Conservation (phyloP, 2,113 vertebrate genomes). For the Dinomys branickii region DNA sequence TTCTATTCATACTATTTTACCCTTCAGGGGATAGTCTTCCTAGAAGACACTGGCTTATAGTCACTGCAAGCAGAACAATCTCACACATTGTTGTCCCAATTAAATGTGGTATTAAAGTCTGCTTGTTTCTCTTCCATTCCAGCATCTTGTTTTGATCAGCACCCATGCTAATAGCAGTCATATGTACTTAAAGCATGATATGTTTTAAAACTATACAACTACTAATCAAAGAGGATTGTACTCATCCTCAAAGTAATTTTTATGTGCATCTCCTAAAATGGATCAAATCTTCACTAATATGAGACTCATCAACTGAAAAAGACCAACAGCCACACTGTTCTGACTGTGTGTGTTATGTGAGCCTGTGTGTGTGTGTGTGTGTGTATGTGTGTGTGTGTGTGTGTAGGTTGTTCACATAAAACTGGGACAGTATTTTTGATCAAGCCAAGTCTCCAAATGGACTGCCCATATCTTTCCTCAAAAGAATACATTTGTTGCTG, state of each 20-base stretch:
- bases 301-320: not conserved
- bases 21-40: not conserved
- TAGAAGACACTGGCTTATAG: not conserved
- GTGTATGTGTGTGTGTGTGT: not conserved
- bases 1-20: not conserved
- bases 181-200: not conserved
- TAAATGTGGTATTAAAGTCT: not conserved
- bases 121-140: not conserved
- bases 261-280: not conserved
- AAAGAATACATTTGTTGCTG: slow-evolving; percentile 32
- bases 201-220: slow-evolving; percentile 28
- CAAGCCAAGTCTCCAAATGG: not conserved
- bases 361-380: not conserved
- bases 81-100: not conserved
- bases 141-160: not conserved
- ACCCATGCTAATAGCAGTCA: not conserved
- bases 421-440: not conserved
- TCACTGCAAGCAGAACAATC: not conserved
- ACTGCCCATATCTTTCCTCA: slow-evolving; percentile 14
- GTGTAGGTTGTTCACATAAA: not conserved
- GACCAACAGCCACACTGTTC: not conserved
- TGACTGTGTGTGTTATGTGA: not conserved
- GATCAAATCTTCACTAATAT: not conserved
- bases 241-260: not conserved
- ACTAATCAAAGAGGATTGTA: not conserved